Evolutionary conservation across 2,113 vertebrate species (phyloP).

Genomic region (Apteryx owenii): DNA sequence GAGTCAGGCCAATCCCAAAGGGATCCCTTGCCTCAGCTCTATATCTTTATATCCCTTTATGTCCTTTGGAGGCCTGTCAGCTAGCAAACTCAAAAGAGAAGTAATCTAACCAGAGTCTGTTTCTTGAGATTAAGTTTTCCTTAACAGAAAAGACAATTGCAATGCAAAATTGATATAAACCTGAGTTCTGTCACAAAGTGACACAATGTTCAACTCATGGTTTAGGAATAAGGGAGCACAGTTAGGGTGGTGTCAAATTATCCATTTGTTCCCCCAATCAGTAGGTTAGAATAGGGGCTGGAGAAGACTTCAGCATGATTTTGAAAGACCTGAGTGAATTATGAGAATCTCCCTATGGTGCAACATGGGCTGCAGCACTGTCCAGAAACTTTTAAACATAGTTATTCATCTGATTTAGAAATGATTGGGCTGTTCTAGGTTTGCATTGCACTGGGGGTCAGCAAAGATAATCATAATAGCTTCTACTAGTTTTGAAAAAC

Average conservation of each 20-base stretch:
- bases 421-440: background rate
- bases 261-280: fast-evolving
- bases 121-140: background rate
- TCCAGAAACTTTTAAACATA: background rate
- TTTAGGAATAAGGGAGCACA: background rate
- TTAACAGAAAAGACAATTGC: background rate
- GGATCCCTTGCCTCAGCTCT: background rate
- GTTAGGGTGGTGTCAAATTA: background rate
- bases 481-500: conserved; percentile 1
- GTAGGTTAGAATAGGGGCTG: fast-evolving
- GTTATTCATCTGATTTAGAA: background rate
- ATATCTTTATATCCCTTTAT: background rate
- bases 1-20: background rate
- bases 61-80: background rate
- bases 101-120: background rate
- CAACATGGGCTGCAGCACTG: background rate
- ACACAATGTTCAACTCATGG: background rate
- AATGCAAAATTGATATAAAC: background rate
- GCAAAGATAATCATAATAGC: background rate
- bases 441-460: background rate
- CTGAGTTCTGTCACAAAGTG: fast-evolving
- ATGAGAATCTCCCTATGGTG: fast-evolving
- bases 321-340: background rate
- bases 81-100: background rate
- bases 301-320: background rate